Base-by-base conservation (phyloP, 2,113 vertebrate species). In the Grallaria varia region DNA sequence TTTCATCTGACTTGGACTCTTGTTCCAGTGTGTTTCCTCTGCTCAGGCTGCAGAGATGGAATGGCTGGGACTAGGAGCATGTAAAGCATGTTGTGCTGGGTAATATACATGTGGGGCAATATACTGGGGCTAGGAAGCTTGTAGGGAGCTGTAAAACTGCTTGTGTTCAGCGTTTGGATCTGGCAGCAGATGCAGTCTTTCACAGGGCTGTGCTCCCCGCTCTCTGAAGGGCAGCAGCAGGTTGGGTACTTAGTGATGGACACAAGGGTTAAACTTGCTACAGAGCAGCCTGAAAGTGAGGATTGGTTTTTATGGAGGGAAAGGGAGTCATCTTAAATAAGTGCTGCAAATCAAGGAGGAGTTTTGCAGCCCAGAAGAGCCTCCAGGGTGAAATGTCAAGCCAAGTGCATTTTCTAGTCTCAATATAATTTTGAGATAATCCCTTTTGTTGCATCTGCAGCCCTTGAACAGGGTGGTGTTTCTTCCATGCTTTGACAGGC, bases 371-470 rank as follows among this genome's bases (percentile, higher is more conserved):
- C 79, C 40, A 82, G 94, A 94, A 42, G 76, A 87, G 75, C 64
- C 93, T 90, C 88, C 2, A 0, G 83, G 64, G 90, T 92, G 76
- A 92, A 90, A 87, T 93, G 93, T 89, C 12, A n/a, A 89, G 76
- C 88, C 76, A 84, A 95, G 56, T 50, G 69, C 68, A 20, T 92
- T 93, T 95, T 95, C 88, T 90, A 56, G 64, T 95, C 79, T 94
- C 79, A 39, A 27, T 92, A 39, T 87, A 63, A n/a, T 90, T 96
- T 87, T 94, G 86, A 68, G 84, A 81, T 92, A 96, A 96, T 94
- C 85, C 76, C 60, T 88, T 93, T 88, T 66, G 55, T 91, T 94
- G 67, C 68, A 47, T 87, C 94, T 85, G 56, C 75, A 91, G 78
- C 42, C 84, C 42, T 71, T 87, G 75, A 89, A 55, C 19, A 16